Evolutionary conservation across 2,797 vertebrate genomes (phyloP), one percentile per base, ranked within the genome.

Genomic region (Lacerta viridis): DNA sequence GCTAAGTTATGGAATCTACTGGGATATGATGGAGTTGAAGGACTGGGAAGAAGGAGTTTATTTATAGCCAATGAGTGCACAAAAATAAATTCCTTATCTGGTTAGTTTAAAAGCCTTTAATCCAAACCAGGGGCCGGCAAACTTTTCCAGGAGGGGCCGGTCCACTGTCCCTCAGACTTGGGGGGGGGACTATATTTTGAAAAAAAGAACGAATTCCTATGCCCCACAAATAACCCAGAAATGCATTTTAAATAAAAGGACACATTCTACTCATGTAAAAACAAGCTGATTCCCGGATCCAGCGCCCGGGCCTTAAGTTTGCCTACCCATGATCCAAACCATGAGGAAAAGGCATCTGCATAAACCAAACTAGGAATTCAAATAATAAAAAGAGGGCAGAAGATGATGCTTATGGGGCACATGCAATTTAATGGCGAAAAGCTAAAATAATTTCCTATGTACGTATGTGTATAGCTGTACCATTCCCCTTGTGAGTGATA

Each of bases 21-120:
- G 71, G 91, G 91, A 89, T 84, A 95, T 92, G 93, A 94, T 95
- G 94, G 93, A 94, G 92, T 76, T 89, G 90, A 89, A 95, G 92
- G 88, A 92, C 84, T 92, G 93, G 91, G 94, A 93, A 95, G 94
- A 93, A 92, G 92, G 92, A 68, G 90, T 94, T 95, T 95, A 96
- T 95, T 96, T 95, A 95, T 94, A 96, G 95, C 92, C 89, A 92
- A 95, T 93, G 94, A 95, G 92, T 93, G 90, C 93, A 92, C 84
- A 92, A 90, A 90, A 81, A 74, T 93, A 92, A 94, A 95, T 93
- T 92, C 50, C 46, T 59, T 55, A 92, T 94, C 94, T 93, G 90
- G 90, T 92, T 93, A 92, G 92, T 93, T 94, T 92, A 93, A 95
- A 91, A 91, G 93, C 92, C 90, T 93, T 93, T 96, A 95, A 95